phyloP scores from a whole-genome alignment of 2,797 vertebrate genomes.

The Darevskia nairensis region DNA sequence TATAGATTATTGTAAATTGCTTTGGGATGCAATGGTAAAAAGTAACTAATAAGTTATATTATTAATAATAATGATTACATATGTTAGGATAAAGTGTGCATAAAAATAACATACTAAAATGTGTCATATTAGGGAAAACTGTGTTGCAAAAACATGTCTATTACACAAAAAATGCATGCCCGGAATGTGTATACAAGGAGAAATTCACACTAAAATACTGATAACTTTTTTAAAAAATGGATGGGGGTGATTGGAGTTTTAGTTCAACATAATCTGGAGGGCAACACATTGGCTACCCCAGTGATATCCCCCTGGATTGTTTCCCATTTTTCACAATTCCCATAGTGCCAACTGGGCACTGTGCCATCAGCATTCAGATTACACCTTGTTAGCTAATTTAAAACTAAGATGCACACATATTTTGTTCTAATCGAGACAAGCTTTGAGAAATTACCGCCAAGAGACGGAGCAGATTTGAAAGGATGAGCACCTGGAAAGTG shows the following conservation, averaged over 20 bases:
- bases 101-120: no score
- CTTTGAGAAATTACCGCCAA: constrained; percentile 25
- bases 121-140: no score
- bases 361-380: constrained; percentile 3
- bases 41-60: no score
- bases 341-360: not conserved
- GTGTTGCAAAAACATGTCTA: no score
- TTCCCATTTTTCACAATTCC: not conserved
- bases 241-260: not conserved
- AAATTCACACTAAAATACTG: no score
- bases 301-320: not conserved
- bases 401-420: constrained; percentile 15
- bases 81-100: no score
- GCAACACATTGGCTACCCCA: not conserved
- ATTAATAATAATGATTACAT: no score
- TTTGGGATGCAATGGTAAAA: no score
- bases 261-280: not conserved
- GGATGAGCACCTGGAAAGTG: constrained; percentile 15
- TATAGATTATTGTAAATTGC: no score
- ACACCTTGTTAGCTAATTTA: constrained; percentile 18
- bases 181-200: no score
- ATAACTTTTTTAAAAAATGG: not conserved
- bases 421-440: constrained; percentile 24
- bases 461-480: constrained; percentile 29
- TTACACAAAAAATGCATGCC: no score